Base-by-base conservation (phyloP, 2,113 vertebrate genomes). In the Rhea americana region DNA sequence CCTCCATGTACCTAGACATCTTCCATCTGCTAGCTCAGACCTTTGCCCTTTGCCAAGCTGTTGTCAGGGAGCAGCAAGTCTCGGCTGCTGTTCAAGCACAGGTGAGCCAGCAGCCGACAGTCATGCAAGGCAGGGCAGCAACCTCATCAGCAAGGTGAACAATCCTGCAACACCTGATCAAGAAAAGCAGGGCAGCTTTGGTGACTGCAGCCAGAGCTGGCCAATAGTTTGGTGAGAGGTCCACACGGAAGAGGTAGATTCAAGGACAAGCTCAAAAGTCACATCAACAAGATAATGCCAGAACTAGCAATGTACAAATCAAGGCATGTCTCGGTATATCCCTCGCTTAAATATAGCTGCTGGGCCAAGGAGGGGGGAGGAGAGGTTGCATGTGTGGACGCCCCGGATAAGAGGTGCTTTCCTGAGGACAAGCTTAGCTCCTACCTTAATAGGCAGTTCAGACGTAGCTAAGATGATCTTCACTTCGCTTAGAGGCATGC, bases 201-300 rank as follows among this genome's bases (percentile, higher is more conserved):
- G 11, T 13, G 8, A 2, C 19, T 48, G 35, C 4, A 43, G 21
- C 17, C 10, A 7, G 0, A 2, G 17, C 7, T 61, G 25, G 12
- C 2, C 77, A 80, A 18, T 3, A n/a, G 45, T 22, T 4, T 35
- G 50, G 35, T 24, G 21, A 32, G 14, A 55, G 15, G 45, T 37
- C 17, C 3, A 8, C 12, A 25, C 8, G 13, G 35, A 70, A 18
- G 35, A 45, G 16, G 11, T 13, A 65, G 30, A 12, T 66, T 45
- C 19, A 56, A 88, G 7, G 13, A 56, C 28, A 56, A 61, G 15
- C 9, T 80, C 55, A 47, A n/a, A 24, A 53, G 56, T 4, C 13
- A 58, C 66, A 28, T 22, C 35, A 43, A 0, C 39, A 48, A 59
- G 15, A 9, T 7, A 85, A 80, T 19, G 16, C 3, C 25, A 71